Evolutionary conservation across 1,140 invertebrate genomes (phyloP), one percentile per base, ranked within the genome.

Genomic region (Drosophila nikananu): DNA sequence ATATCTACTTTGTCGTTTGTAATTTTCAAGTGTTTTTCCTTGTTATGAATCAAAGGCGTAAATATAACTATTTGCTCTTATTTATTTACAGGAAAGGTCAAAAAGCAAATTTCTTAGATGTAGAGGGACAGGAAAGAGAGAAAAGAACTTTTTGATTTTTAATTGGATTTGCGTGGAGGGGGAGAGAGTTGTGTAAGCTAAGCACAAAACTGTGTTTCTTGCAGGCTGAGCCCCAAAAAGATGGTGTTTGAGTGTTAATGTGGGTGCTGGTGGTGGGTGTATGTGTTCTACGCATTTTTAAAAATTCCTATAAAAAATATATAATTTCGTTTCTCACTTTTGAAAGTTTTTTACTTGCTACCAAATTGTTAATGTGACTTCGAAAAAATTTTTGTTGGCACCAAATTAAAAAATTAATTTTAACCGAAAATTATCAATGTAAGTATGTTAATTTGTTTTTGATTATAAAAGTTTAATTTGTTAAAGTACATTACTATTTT

Each of bases 291-390:
- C 15, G 52, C 63, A 51, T 65, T 77, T 55, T 63, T 75, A 37
- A 81, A 89, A 89, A 89, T 81, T 72, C 51, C 66, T 87, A 89
- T 83, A 81, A 84, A 86, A 87, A 89, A 91, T 91, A 91, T 81
- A 76, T 81, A 76, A 91, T 86, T 81, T 91, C 76, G n/a, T 65
- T 63, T 73, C 41, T 72, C 51, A 60, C 46, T 73, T 70, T 73
- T 13, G 54, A 64, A 23, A 23, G 2, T n/a, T 17, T 59, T 54
- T 65, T 83, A 87, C 59, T 77, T 57, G 55, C 80, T 87, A 86
- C 58, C 52, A 66, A 84, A 83, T 60, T 46, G 74, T 51, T 61
- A 71, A 60, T 58, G 67, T 57, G 52, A 75, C 62, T 77, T 64
- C 76, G 57, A 77, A 86, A 80, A 32, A 52, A 51, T 80, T 57